A percentile compares a stretch with the other conserved stretches of the same genome.
Conservation (phyloP, 2,113 vertebrate species). For the Callipepla californica region DNA sequence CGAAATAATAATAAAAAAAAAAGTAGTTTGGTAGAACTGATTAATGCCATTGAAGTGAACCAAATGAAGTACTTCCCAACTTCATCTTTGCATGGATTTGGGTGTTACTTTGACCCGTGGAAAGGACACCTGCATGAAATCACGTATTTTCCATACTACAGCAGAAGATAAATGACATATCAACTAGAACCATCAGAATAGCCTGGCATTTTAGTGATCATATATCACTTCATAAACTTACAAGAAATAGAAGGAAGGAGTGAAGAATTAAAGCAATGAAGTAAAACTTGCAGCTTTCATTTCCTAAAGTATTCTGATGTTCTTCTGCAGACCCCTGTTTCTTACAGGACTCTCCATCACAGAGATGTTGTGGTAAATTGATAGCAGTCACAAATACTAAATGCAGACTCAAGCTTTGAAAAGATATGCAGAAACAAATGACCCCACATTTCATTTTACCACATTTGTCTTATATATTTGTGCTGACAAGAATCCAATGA, state of each 20-base stretch:
- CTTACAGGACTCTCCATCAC: neutral
- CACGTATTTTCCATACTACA: neutral
- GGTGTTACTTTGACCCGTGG: neutral
- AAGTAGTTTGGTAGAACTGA: neutral
- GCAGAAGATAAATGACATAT: neutral
- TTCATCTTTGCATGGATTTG: neutral
- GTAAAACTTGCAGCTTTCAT: neutral
- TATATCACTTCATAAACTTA: neutral
- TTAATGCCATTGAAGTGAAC: neutral
- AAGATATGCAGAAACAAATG: slow-evolving; percentile 52
- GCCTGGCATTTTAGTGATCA: neutral
- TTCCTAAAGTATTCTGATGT: neutral
- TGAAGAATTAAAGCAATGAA: neutral
- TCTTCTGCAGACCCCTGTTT: neutral
- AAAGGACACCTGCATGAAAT: neutral
- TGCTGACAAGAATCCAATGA: slow-evolving; percentile 50
- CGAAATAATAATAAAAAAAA: neutral
- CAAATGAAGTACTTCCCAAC: neutral
- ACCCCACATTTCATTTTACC: slow-evolving; percentile 58
- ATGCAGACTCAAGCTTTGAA: slow-evolving; percentile 28
- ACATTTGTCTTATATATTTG: slow-evolving; percentile 26
- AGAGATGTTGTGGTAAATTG: neutral
- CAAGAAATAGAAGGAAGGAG: neutral
- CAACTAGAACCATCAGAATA: neutral
- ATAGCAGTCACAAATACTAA: slow-evolving; percentile 54